phyloP scores from a whole-genome alignment of 2,888 invertebrate genomes.

The Bibio marci region DNA sequence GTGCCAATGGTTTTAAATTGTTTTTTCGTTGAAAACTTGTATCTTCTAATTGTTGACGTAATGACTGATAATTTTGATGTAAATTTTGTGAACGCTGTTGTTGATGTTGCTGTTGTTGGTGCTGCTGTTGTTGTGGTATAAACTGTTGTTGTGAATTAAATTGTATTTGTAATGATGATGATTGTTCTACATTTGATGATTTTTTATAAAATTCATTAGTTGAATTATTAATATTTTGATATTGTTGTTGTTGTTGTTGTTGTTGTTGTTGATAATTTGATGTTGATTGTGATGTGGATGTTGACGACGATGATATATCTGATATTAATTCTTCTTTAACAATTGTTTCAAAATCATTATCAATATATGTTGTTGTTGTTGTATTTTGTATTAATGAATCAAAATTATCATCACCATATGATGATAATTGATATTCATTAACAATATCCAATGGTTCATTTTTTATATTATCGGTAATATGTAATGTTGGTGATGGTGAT shows the following conservation, averaged over 20 bases:
- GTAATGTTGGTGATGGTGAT: constrained; percentile 4
- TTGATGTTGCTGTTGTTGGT: constrained; percentile 17
- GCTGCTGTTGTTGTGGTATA: constrained; percentile 12
- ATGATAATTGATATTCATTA: not conserved
- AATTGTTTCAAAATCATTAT: no score
- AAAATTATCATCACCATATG: constrained; percentile 4
- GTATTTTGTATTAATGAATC: no score
- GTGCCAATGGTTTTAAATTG: constrained; percentile 63
- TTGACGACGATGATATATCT: no score
- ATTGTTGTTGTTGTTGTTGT: no score
- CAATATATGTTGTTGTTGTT: no score
- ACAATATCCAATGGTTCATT: constrained; percentile 5
- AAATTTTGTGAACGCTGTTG: constrained; percentile 18
- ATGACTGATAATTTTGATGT: constrained; percentile 49
- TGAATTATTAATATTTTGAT: not conserved
- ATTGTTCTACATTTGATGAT: not conserved
- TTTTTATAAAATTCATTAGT: not conserved
- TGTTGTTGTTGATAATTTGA: no score
- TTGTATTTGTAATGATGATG: not conserved
- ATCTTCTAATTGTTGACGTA: constrained; percentile 67
- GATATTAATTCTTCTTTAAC: no score
- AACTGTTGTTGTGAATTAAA: not conserved
- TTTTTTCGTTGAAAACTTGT: constrained; percentile 72
- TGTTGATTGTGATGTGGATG: no score
- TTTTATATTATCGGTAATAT: constrained; percentile 10